Conservation (phyloP, 2,113 vertebrate species). For the Garra rufa region DNA sequence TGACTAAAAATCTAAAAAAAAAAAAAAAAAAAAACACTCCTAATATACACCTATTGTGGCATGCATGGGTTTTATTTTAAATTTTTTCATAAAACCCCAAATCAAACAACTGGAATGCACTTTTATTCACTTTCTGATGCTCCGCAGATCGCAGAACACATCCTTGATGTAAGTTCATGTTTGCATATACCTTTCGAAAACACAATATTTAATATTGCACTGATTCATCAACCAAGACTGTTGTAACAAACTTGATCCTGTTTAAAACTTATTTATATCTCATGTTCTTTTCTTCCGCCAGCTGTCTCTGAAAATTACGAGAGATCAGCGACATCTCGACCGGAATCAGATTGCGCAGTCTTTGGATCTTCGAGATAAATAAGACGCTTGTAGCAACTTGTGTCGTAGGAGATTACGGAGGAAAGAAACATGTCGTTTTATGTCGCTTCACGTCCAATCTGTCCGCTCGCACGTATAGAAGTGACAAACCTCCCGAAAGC, state of each 20-base stretch:
- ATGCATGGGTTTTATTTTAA: constrained; percentile 68
- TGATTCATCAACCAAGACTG: constrained; percentile 63
- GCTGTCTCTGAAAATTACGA: constrained; percentile 60
- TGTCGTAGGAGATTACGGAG: not conserved
- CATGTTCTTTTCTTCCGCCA: constrained; percentile 38
- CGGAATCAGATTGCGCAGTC: constrained; percentile 58
- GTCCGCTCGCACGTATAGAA: constrained; percentile 51
- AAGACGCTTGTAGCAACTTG: constrained; percentile 51
- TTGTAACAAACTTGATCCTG: constrained; percentile 66
- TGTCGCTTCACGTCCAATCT: constrained; percentile 51
- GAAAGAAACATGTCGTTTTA: constrained; percentile 40
- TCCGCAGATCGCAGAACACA: no score
- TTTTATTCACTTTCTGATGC: constrained; percentile 30
- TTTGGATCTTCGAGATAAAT: constrained; percentile 67
- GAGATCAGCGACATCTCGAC: constrained; percentile 70
- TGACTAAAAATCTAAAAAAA: not conserved
- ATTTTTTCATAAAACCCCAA: constrained; percentile 73
- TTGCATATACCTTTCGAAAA: no score
- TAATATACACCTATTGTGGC: constrained; percentile 72
- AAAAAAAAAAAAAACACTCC: constrained; percentile 69
- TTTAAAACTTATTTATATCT: constrained; percentile 53
- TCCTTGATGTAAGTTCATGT: not conserved
- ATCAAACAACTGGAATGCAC: constrained; percentile 53
- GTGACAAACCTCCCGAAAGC: constrained; percentile 67
- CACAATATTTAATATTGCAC: constrained; percentile 31